Evolutionary conservation across 2,888 invertebrate genomes (phyloP).

Genomic region (Leucania comma): DNA sequence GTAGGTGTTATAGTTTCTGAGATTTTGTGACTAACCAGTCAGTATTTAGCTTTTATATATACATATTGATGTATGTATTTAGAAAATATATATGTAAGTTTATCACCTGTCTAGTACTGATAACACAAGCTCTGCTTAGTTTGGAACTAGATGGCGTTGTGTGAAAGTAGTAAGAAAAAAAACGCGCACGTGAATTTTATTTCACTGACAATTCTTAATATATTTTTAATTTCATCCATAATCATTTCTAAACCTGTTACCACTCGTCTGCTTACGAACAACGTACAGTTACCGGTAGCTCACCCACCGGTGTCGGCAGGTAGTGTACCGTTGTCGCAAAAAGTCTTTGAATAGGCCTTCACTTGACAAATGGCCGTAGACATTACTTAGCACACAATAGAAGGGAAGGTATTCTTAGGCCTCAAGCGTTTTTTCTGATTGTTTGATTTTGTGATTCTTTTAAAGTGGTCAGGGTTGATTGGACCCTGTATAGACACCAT

Average conservation of each 20-base stretch:
- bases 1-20: too few relatives aligned
- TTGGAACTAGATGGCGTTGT: too few relatives aligned
- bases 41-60: too few relatives aligned
- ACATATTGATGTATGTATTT: too few relatives aligned
- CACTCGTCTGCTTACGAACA: background rate
- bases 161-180: too few relatives aligned
- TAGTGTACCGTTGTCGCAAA: slow-evolving; percentile 56
- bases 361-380: slow-evolving; percentile 34
- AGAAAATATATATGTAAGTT: too few relatives aligned
- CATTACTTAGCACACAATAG: slow-evolving; percentile 50
- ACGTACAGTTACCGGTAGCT: slow-evolving; percentile 38
- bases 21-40: too few relatives aligned
- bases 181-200: background rate
- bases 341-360: slow-evolving; percentile 32
- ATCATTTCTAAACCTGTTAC: slow-evolving; percentile 22
- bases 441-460: slow-evolving; percentile 12
- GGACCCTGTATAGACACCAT: background rate
- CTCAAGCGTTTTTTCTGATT: background rate
- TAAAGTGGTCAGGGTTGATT: slow-evolving; percentile 17
- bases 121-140: too few relatives aligned
- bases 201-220: slow-evolving; percentile 1
- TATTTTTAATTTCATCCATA: slow-evolving; percentile 17
- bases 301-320: slow-evolving; percentile 28
- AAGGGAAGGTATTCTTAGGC: slow-evolving; percentile 17
- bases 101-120: too few relatives aligned